Evolutionary conservation across 2,888 invertebrate species (phyloP).

Genomic region (Coremacera marginata): DNA sequence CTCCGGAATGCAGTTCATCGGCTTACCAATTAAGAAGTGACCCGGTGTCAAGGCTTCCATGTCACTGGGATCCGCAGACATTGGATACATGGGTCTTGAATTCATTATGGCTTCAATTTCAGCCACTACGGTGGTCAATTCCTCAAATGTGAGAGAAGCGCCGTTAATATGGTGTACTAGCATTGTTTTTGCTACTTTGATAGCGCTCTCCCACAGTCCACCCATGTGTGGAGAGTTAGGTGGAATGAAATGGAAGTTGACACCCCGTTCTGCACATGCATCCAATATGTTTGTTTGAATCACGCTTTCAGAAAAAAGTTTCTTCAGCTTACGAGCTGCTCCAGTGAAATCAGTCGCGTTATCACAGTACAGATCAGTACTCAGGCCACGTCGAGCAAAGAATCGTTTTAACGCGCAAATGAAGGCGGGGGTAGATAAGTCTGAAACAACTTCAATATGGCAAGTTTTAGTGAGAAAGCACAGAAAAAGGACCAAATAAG

Average conservation of each 20-base stretch:
- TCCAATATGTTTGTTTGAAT: background rate
- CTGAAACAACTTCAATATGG: slow-evolving; percentile 45
- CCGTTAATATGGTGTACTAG: too few species aligned
- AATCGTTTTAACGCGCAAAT: slow-evolving; percentile 26
- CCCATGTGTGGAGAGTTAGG: background rate
- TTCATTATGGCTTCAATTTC: background rate
- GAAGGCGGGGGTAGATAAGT: slow-evolving; percentile 22
- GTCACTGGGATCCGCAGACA: background rate
- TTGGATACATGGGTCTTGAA: background rate
- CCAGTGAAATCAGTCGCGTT: slow-evolving; percentile 35
- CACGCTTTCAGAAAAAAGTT: background rate
- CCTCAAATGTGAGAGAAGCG: background rate
- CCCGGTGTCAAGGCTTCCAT: background rate
- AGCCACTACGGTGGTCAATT: background rate
- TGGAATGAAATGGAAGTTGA: background rate
- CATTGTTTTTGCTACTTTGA: too few species aligned
- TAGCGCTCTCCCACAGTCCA: background rate
- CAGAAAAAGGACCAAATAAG: slow-evolving; percentile 39
- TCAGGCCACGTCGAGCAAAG: slow-evolving; percentile 16
- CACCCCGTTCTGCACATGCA: background rate
- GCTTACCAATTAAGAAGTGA: background rate
- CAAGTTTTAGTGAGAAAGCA: slow-evolving; percentile 41
- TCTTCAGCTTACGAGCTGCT: background rate
- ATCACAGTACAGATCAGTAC: slow-evolving; percentile 28
- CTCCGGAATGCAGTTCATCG: background rate